Evolutionary conservation across 2,113 vertebrate genomes (phyloP), one percentile per base, ranked within the genome.

Genomic region (Chamaea fasciata): DNA sequence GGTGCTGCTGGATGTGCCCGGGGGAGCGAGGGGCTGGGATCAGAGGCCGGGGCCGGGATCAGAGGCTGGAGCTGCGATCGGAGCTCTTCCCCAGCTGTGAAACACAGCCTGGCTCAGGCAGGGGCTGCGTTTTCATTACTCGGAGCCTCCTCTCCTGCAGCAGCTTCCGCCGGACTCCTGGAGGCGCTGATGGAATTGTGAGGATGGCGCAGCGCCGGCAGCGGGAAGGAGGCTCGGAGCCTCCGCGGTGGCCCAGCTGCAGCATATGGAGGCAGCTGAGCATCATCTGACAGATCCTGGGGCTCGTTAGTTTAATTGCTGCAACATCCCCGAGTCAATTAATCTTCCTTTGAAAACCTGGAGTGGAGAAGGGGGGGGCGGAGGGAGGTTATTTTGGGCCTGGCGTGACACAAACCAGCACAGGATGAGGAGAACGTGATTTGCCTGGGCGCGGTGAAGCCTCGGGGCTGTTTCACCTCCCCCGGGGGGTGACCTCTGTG

Each of bases 271-370:
- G 74, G 85, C 92, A 93, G 92, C 75, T 62, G 88, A 88, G 95
- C 64, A 73, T 94, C 90, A 86, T 73, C 94, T 81, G 85, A 81
- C 59, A 27, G 30, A 41, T 92, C 83, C 94, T 49, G 85, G 80
- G 46, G 77, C 83, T 93, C 17, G 7, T 47, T 37, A 15, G 35
- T 83, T 88, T 94, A 96, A 95, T 94, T 87, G 95, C 94, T 65
- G 65, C 91, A 68, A 27, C 56, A 9, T 20, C 67, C 41, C 62
- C 5, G 39, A 94, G 90, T 80, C 88, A 84, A 95, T 97, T 92
- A 87, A 91, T 95, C 96, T 94, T 49, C 62, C 90, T 95, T 92
- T 59, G 95, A 91, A 89, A 94, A 94, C 68, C 91, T 77, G 90
- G 90, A 71, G 65, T 44, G 90, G 59, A 42, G 49, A 50, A 13